Evolutionary conservation across 1,140 invertebrate genomes (phyloP).

Genomic region (Chelonus insularis): DNA sequence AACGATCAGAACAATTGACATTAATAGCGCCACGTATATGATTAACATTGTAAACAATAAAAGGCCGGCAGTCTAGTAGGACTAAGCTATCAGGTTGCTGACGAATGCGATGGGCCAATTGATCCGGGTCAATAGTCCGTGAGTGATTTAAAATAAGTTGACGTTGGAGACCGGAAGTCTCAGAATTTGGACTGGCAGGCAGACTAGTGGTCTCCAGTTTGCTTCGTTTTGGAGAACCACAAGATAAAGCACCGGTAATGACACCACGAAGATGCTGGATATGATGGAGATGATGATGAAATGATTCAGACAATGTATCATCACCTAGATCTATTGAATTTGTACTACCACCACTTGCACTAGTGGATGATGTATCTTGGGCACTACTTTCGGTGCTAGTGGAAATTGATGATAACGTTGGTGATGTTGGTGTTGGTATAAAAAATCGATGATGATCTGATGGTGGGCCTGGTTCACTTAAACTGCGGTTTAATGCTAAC

Average conservation of each 20-base stretch:
- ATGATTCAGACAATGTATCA: conserved; percentile 3
- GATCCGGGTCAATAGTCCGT: conserved; percentile 41
- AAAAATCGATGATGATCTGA: conserved; percentile 29
- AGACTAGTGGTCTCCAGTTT: conserved; percentile 64
- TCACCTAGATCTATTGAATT: background rate
- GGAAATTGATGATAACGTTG: conserved; percentile 33
- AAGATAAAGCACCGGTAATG: no score
- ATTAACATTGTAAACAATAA: conserved; percentile 72
- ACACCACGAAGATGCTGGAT: conserved; percentile 38
- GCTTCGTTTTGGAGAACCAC: conserved; percentile 55
- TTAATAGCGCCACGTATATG: conserved; percentile 76
- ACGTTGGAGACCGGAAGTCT: conserved; percentile 61
- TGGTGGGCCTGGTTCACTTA: conserved; percentile 65
- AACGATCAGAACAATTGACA: conserved; percentile 75
- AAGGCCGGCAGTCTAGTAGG: conserved; percentile 73
- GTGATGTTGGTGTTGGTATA: conserved; percentile 35
- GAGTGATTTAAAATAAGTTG: conserved; percentile 55
- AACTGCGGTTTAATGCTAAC: conserved; percentile 64
- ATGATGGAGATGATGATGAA: conserved; percentile 34
- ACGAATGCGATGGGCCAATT: conserved; percentile 37
- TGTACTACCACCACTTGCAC: conserved; percentile 18
- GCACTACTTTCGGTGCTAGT: conserved; percentile 17
- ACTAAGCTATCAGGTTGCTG: conserved; percentile 53
- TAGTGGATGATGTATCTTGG: background rate
- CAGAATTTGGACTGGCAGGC: conserved; percentile 64